Base-by-base conservation (phyloP, 2,797 vertebrate genomes). In the Urosaurus nigricauda region DNA sequence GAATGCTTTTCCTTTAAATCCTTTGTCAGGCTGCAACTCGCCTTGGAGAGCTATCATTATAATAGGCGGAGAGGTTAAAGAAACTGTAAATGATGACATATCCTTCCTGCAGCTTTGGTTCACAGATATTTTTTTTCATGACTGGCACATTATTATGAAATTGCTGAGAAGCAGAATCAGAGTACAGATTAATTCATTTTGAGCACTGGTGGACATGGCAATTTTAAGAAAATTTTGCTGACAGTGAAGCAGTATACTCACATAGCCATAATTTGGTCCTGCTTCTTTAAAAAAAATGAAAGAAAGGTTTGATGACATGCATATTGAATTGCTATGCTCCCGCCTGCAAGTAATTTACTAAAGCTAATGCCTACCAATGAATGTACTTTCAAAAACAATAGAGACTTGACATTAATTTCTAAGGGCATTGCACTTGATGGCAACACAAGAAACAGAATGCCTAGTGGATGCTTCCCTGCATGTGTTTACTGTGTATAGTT, bases 81-180 rank as follows among this genome's bases (percentile, higher is more conserved):
- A 24, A 90, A 86, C 9, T 80, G 7, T 29, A 91, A 92, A 90
- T 87, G n/a, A 17, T 37, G 53, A 40, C 91, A 21, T 87, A 93
- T 92, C 71, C 91, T 14, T 70, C 92, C 75, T 84, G 85, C 87
- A 91, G 82, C 68, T 5, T 47, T 78, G 19, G 1, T 47, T 91
- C 86, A 88, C 90, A 91, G 32, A 90, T 26, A 84, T 90, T 63
- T 87, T 68, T 32, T 8, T 2, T 11, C 77, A 87, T 86, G 91
- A 86, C 71, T 90, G 88, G 60, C 35, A 86, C 32, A 80, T 81
- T 90, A 91, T 93, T 90, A 85, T 85, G 85, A 60, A 94, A 71
- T 65, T 92, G 2, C 77, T 89, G 74, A 58, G 24, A 37, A 65
- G 43, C 26, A 88, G 75, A 84, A 91, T 82, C 40, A 65, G 90